Conservation (phyloP, 2,797 vertebrate species). For the Thaleichthys pacificus region DNA sequence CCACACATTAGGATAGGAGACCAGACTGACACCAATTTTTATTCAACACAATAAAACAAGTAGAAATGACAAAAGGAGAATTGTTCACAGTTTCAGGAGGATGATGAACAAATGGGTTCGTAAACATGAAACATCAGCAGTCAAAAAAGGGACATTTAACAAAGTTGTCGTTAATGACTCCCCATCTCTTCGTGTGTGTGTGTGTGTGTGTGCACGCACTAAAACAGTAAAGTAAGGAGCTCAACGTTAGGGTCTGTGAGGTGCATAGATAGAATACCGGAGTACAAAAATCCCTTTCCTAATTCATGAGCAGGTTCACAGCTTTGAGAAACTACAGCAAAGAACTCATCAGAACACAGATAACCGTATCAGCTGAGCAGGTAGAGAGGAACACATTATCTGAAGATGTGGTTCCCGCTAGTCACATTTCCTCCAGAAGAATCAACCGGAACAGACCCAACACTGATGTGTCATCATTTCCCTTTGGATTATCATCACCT, state of each 20-base stretch:
- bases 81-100: not conserved
- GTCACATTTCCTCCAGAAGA: too few species aligned
- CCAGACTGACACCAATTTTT: not conserved
- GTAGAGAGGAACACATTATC: not conserved
- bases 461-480: too few species aligned
- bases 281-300: not conserved
- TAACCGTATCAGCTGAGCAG: not conserved
- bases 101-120: not conserved
- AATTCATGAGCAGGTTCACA: not conserved
- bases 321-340: not conserved
- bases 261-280: not conserved
- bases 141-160: too few species aligned
- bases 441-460: too few species aligned
- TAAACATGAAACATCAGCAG: constrained; percentile 2
- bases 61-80: not conserved
- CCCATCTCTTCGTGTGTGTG: not conserved
- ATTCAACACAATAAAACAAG: not conserved
- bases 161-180: not conserved
- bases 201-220: not conserved
- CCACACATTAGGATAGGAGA: not conserved
- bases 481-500: too few species aligned
- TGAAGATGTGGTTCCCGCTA: not conserved
- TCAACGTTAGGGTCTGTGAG: not conserved
- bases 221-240: too few species aligned
- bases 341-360: not conserved